phyloP scores from a whole-genome alignment of 2,888 invertebrate species.

The Aphidoletes aphidimyza region DNA sequence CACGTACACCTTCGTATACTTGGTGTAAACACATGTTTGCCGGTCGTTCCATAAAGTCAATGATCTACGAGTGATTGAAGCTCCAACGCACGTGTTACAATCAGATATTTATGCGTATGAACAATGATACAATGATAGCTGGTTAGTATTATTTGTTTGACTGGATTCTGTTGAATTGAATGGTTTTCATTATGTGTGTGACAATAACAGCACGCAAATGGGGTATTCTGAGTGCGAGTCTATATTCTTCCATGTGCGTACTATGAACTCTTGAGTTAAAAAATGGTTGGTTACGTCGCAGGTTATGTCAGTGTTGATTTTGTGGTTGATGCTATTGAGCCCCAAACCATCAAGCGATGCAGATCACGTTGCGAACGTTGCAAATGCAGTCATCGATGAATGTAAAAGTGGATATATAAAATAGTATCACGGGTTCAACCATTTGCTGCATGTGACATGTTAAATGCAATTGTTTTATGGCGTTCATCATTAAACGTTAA shows the following conservation, averaged over 20 bases:
- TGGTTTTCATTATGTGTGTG: not conserved
- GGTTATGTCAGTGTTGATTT: not conserved
- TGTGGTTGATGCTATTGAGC: not conserved
- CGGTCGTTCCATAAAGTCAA: not conserved
- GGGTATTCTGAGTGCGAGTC: too few relatives aligned
- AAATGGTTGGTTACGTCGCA: not conserved
- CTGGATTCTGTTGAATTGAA: not conserved
- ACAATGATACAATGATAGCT: not conserved
- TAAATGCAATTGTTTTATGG: not conserved
- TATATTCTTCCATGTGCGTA: too few relatives aligned
- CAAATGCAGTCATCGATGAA: not conserved
- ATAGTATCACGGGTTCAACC: constrained; percentile 3
- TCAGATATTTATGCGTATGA: not conserved
- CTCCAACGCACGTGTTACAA: constrained; percentile 9
- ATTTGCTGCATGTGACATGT: constrained; percentile 15
- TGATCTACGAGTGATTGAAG: not conserved
- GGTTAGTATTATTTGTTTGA: not conserved
- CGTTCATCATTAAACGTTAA: not conserved
- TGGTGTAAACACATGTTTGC: not conserved
- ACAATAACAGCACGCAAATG: too few relatives aligned
- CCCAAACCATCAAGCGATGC: not conserved
- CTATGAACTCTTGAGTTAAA: too few relatives aligned
- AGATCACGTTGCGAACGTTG: constrained; percentile 30
- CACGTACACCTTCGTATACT: too few relatives aligned
- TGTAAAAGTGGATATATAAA: not conserved